Evolutionary conservation across 2,888 invertebrate genomes (phyloP), one percentile per base, ranked within the genome.

Genomic region (Ypsolopha scabrella): DNA sequence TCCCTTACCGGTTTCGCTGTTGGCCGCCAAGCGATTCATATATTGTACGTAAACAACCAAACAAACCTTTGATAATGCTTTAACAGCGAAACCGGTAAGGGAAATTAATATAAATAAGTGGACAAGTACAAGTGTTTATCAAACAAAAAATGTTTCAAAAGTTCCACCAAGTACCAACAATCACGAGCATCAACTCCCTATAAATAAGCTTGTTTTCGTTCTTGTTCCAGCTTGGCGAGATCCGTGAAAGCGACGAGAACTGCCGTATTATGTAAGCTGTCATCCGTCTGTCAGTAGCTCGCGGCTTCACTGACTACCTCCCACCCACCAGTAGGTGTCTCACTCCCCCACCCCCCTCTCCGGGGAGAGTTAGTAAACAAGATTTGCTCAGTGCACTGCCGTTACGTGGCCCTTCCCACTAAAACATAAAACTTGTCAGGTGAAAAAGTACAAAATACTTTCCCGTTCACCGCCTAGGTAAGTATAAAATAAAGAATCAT

Each of bases 191-290:
- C n/a, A n/a, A n/a, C n/a, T n/a, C n/a, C n/a, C n/a, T n/a, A n/a
- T n/a, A n/a, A n/a, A 24, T 24, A 24, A 24, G 24, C 24, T 24
- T 24, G 24, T 4, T 24, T 24, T 24, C 24, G 24, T 14, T 41
- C 9, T 7, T 46, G 7, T 14, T 61, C 44, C 72, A 83, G 75
- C 60, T 70, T 57, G 75, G 82, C 37, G 80, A 81, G 59, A 68
- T 82, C 54, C 82, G 82, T 41, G 82, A 83, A 57, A 80, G 81
- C 44, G 81, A 80, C 43, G 81, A 81, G 62, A 82, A 82, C 63
- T 83, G 82, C 61, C 81, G 80, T 67, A 80, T 81, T 58, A 80
- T 80, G 83, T 80, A 81, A 79, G 55, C 46, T 49, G 48, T 35
- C 48, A 50, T 24, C 14, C 24, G 4, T 24, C 24, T 47, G 11